Conservation (phyloP, 2,888 invertebrate genomes). For the Tricholauxania praeusta region DNA sequence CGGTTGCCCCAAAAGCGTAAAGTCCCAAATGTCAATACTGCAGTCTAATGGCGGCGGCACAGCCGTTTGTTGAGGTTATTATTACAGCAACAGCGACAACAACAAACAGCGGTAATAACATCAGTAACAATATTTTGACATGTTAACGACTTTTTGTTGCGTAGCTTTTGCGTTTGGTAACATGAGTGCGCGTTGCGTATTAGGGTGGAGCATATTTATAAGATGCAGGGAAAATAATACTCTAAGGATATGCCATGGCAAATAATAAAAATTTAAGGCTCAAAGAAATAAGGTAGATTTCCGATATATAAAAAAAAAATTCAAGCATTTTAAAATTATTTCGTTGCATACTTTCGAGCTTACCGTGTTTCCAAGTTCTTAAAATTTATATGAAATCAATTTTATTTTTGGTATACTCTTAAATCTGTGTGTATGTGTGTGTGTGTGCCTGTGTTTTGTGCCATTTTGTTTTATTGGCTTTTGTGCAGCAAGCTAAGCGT, state of each 20-base stretch:
- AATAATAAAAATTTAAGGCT: no score
- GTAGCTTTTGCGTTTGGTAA: no score
- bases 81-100: slow-evolving; percentile 15
- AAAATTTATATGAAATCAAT: no score
- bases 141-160: slow-evolving; percentile 21
- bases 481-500: slow-evolving; percentile 18
- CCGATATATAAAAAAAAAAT: no score
- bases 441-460: not conserved
- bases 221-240: no score
- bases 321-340: no score
- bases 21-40: slow-evolving; percentile 21
- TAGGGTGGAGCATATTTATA: no score
- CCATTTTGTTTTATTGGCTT: slow-evolving; percentile 27
- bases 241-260: no score
- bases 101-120: not conserved
- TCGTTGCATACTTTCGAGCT: no score
- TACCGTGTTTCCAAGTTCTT: no score
- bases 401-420: no score
- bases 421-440: not conserved
- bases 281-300: no score
- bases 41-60: not conserved
- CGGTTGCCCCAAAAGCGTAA: not conserved
- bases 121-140: slow-evolving; percentile 19
- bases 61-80: not conserved
- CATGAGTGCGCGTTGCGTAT: not conserved